A percentile compares a stretch with the other conserved stretches of the same genome.
Conservation (phyloP, 2,113 vertebrate genomes). For the Oceanodroma tethys region DNA sequence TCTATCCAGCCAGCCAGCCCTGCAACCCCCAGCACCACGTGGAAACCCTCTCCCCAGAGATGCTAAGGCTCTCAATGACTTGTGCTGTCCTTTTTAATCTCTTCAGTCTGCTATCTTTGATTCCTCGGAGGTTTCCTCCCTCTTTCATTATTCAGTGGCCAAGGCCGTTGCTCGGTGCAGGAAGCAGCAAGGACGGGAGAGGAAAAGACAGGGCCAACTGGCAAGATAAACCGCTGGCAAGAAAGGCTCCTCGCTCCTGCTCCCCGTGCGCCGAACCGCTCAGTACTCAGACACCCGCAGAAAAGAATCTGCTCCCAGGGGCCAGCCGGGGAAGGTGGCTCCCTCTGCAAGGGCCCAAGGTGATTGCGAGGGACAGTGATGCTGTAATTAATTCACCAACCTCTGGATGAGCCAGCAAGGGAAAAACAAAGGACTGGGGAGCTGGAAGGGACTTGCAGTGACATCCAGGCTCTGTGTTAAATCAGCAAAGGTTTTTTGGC, state of each 20-base stretch:
- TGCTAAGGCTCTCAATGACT: neutral
- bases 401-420: neutral
- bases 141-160: neutral
- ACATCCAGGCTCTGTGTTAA: neutral
- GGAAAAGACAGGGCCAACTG: neutral
- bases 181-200: neutral
- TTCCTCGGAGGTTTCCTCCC: neutral
- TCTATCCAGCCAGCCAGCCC: neutral
- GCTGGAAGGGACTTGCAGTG: neutral
- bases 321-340: neutral
- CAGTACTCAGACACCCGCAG: neutral
- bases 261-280: neutral
- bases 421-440: neutral
- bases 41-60: neutral
- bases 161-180: neutral
- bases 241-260: neutral
- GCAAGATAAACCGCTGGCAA: neutral
- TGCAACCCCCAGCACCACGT: rapidly evolving
- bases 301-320: neutral
- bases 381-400: neutral
- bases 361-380: neutral
- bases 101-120: neutral
- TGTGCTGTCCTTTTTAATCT: neutral
- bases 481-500: neutral
- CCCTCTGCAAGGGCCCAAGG: neutral